A percentile compares a stretch with the other conserved stretches of the same genome.
Conservation (phyloP, 2,113 vertebrate genomes). For the Scopus umbretta region DNA sequence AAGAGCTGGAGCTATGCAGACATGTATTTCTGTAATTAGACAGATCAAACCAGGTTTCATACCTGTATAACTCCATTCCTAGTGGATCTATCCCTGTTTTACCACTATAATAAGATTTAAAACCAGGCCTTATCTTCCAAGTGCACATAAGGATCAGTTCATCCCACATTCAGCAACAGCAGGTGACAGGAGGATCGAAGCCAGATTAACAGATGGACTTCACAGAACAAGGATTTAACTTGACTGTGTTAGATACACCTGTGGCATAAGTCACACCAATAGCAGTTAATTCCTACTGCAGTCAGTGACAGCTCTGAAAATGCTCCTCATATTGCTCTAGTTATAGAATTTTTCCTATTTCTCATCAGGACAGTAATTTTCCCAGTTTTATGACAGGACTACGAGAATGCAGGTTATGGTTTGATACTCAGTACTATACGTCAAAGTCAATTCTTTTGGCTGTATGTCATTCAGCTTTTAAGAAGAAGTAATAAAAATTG, state of each 20-base stretch:
- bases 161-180: conserved; percentile 14
- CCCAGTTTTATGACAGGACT: background rate
- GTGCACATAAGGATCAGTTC: conserved; percentile 19
- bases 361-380: background rate
- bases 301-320: background rate
- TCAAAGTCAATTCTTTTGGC: background rate
- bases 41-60: background rate
- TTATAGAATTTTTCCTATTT: background rate
- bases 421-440: background rate
- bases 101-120: background rate
- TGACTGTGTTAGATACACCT: conserved; percentile 23
- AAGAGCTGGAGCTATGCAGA: background rate
- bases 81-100: background rate
- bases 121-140: conserved; percentile 2
- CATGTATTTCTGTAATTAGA: background rate
- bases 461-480: background rate
- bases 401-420: background rate
- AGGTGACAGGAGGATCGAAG: conserved; percentile 9
- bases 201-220: conserved; percentile 27
- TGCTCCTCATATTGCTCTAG: background rate
- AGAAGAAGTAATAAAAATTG: conserved; percentile 13
- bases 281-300: background rate
- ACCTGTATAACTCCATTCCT: background rate
- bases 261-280: background rate
- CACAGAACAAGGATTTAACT: conserved; percentile 34